A percentile compares a stretch with the other conserved stretches of the same genome.
Evolutionary conservation across 2,888 invertebrate genomes (phyloP).

Genomic region (Eristalinus aeneus): DNA sequence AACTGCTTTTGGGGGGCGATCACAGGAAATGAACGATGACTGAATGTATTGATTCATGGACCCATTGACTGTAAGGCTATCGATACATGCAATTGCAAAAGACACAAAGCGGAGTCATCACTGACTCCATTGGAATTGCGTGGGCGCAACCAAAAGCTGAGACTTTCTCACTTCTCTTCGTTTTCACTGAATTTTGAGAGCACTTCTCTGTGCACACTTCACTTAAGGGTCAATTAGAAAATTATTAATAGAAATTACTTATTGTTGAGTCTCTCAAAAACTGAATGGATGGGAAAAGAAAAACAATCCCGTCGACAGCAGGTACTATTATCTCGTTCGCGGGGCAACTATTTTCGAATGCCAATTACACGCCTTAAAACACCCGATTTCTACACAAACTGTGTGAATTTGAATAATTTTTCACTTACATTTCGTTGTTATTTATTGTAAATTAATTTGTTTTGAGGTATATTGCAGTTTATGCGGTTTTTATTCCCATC

Average conservation of each 20-base stretch:
- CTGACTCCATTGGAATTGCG: slow-evolving; percentile 14
- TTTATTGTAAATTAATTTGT: slow-evolving; percentile 9
- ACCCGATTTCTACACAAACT: not conserved
- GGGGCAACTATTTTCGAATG: slow-evolving; percentile 2
- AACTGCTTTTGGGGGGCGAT: slow-evolving; percentile 25
- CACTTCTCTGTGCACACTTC: slow-evolving; percentile 9
- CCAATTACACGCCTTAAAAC: slow-evolving; percentile 8
- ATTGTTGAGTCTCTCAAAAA: slow-evolving; percentile 44
- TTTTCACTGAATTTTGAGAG: not conserved
- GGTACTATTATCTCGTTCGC: slow-evolving; percentile 32
- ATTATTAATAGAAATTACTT: slow-evolving; percentile 68
- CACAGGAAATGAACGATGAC: slow-evolving; percentile 58
- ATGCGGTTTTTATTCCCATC: slow-evolving; percentile 76
- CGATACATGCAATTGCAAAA: slow-evolving; percentile 37
- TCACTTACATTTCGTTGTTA: slow-evolving; percentile 52
- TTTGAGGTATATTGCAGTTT: slow-evolving; percentile 71
- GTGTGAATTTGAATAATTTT: slow-evolving; percentile 29
- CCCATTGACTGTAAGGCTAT: slow-evolving; percentile 22
- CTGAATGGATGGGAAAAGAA: slow-evolving; percentile 29
- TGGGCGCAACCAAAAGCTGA: slow-evolving; percentile 18
- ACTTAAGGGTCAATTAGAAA: slow-evolving; percentile 41
- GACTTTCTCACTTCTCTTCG: not conserved
- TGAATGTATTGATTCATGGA: slow-evolving; percentile 56
- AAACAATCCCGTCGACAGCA: not conserved
- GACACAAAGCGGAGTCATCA: slow-evolving; percentile 5